Percentiles rank a stretch among this genome's conserved stretches.
Conservation (phyloP, 2,888 invertebrate species). For the Maniola hyperantus region DNA sequence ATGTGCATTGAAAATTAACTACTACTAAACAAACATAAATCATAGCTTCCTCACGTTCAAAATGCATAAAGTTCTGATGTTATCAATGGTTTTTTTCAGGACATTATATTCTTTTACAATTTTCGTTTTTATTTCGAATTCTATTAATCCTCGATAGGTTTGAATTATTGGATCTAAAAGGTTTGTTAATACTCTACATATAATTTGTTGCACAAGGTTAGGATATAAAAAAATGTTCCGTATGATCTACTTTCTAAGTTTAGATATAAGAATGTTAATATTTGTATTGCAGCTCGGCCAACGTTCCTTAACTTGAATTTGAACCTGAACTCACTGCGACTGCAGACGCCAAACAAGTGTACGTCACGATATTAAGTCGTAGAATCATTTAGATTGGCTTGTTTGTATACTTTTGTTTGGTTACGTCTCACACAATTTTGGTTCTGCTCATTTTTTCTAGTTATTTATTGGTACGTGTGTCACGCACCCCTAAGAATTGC, state of each 20-base stretch:
- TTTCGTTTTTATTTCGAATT: neutral
- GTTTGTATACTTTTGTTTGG: constrained; percentile 50
- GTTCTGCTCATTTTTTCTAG: constrained; percentile 40
- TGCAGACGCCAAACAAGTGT: constrained; percentile 95
- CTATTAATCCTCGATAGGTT: neutral
- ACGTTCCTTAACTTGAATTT: constrained; percentile 99
- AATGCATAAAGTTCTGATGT: neutral
- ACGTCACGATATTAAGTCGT: constrained; percentile 80
- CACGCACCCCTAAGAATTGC: neutral
- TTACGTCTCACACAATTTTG: constrained; percentile 43
- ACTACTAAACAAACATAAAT: neutral
- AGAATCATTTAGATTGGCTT: constrained; percentile 75
- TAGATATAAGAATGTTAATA: constrained; percentile 55
- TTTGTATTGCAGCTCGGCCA: constrained; percentile 95
- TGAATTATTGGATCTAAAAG: constrained; percentile 2
- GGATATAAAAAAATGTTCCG: neutral
- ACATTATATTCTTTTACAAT: neutral
- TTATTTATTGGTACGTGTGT: constrained; percentile 19
- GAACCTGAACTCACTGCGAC: constrained; percentile 95
- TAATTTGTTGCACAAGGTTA: neutral
- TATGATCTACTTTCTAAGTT: constrained; percentile 6
- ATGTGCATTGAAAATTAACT: neutral
- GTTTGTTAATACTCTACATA: neutral
- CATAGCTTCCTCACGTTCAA: neutral
- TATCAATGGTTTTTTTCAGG: neutral